phyloP scores from a whole-genome alignment of 2,797 vertebrate genomes.

The Phataginus tetradactyla region DNA sequence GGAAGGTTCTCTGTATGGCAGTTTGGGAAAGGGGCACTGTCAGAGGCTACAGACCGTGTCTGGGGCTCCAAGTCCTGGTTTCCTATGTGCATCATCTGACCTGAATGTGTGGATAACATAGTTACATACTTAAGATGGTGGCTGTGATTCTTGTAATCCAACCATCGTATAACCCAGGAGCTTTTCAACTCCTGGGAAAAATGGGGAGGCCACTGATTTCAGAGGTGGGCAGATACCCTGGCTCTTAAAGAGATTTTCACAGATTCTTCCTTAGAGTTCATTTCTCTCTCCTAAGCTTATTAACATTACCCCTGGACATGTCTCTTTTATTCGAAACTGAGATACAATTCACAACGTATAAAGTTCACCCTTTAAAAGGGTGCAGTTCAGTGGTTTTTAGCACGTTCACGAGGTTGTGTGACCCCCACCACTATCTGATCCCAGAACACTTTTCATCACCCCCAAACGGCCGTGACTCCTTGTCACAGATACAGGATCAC shows the following conservation, averaged over 20 bases:
- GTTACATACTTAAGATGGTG: fast-evolving
- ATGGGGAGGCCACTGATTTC: background rate
- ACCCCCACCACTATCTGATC: background rate
- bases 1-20: conserved; percentile 72
- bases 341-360: background rate
- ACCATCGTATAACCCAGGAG: background rate
- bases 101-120: background rate
- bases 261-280: background rate
- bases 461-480: background rate
- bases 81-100: background rate
- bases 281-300: background rate
- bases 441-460: background rate
- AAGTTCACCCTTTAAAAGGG: background rate
- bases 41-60: background rate
- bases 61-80: background rate
- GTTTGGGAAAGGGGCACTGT: conserved; percentile 15
- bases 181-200: background rate
- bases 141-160: background rate
- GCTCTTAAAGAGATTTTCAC: background rate
- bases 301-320: background rate
- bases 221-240: background rate
- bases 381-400: background rate
- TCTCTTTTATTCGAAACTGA: background rate
- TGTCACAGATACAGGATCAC: background rate
- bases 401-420: background rate